phyloP scores from a whole-genome alignment of 2,113 vertebrate species.

The Pelecanus crispus region DNA sequence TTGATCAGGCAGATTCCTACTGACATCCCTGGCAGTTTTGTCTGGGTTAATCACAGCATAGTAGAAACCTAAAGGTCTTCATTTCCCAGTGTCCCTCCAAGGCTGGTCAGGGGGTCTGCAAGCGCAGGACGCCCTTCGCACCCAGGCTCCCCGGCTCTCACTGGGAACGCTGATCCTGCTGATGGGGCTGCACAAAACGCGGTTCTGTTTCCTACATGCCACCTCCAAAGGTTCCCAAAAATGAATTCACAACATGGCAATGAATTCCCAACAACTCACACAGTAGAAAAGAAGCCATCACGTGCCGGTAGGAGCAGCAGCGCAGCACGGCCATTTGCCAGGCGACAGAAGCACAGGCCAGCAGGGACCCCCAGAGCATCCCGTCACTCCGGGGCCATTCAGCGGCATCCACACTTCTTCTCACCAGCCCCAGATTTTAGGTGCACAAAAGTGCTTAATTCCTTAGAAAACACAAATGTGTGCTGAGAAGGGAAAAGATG shows the following conservation, averaged over 20 bases:
- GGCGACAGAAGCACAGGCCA: neutral
- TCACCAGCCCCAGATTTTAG: neutral
- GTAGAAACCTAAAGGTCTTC: neutral
- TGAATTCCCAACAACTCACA: neutral
- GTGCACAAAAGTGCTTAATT: neutral
- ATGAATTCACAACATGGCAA: neutral
- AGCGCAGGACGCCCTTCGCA: rapidly evolving
- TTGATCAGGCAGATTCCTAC: neutral
- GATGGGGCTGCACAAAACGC: rapidly evolving
- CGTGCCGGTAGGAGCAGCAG: neutral
- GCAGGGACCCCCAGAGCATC: neutral
- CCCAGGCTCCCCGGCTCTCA: rapidly evolving
- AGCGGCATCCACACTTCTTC: neutral
- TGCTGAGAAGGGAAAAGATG: neutral
- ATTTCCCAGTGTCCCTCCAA: neutral
- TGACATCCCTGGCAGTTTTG: neutral
- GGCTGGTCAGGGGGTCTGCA: neutral
- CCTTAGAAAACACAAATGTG: neutral
- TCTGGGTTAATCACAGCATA: neutral
- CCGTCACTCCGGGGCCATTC: rapidly evolving
- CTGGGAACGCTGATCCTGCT: neutral
- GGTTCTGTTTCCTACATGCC: neutral
- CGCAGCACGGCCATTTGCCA: neutral
- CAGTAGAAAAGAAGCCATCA: neutral
- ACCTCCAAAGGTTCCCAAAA: neutral